phyloP scores from a whole-genome alignment of 2,888 invertebrate species.

The Caenorhabditis imperialis region DNA sequence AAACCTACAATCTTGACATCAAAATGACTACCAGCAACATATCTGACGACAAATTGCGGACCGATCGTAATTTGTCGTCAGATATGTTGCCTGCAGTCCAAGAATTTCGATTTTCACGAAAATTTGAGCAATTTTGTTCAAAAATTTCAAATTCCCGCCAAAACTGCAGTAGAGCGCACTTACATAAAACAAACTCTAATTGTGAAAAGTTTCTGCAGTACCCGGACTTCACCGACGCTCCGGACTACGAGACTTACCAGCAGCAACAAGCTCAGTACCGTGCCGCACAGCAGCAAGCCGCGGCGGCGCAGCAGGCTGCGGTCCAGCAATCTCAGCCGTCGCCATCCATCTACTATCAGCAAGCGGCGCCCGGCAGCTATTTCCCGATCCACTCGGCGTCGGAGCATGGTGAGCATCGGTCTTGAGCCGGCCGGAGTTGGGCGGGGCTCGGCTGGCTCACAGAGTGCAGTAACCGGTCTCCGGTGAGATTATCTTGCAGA shows the following conservation, averaged over 20 bases:
- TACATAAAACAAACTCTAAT: too few relatives aligned
- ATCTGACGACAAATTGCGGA: too few relatives aligned
- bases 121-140: too few relatives aligned
- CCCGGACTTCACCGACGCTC: slow-evolving; percentile 17
- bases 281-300: slow-evolving; percentile 11
- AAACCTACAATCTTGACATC: too few relatives aligned
- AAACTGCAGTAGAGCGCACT: too few relatives aligned
- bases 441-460: too few relatives aligned
- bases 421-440: too few relatives aligned
- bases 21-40: too few relatives aligned
- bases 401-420: slow-evolving; percentile 24
- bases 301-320: neutral
- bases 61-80: too few relatives aligned
- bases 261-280: slow-evolving; percentile 21
- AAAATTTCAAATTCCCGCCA: too few relatives aligned
- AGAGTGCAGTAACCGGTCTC: slow-evolving; percentile 7
- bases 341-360: slow-evolving; percentile 20
- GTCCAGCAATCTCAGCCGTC: slow-evolving; percentile 13
- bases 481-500: slow-evolving; percentile 49
- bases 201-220: slow-evolving; percentile 26
- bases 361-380: slow-evolving; percentile 13
- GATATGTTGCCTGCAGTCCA: too few relatives aligned
- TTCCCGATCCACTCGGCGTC: slow-evolving; percentile 44
- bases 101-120: too few relatives aligned
- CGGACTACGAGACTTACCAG: slow-evolving; percentile 35